Percentiles rank a stretch among this genome's conserved stretches.
Conservation (phyloP, 2,797 vertebrate species). For the Bradypodion pumilum region DNA sequence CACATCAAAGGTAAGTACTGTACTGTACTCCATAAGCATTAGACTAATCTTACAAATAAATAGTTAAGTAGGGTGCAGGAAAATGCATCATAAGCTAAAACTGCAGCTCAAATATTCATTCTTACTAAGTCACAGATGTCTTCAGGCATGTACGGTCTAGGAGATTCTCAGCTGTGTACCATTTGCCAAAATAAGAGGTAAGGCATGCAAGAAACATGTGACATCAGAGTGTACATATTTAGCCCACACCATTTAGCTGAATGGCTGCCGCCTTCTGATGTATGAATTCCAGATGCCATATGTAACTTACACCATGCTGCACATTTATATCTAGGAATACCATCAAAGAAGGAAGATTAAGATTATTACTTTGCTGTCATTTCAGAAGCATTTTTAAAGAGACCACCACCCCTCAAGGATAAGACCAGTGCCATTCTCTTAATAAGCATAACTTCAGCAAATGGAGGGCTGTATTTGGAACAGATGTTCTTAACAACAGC, state of each 20-base stretch:
- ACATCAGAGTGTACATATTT: constrained; percentile 41
- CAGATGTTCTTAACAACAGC: background rate
- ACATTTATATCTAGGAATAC: constrained; percentile 47
- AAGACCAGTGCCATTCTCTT: constrained; percentile 33
- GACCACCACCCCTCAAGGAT: constrained; percentile 13
- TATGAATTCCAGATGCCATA: constrained; percentile 35
- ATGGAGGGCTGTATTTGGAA: constrained; percentile 14
- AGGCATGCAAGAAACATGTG: constrained; percentile 41
- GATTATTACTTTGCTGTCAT: constrained; percentile 13
- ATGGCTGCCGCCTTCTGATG: constrained; percentile 30
- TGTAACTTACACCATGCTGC: constrained; percentile 17
- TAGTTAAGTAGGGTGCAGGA: background rate
- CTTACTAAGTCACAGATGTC: background rate
- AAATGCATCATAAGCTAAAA: background rate
- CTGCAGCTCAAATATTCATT: background rate
- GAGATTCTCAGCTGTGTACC: constrained; percentile 41
- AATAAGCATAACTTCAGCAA: constrained; percentile 29
- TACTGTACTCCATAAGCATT: background rate
- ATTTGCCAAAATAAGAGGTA: constrained; percentile 40
- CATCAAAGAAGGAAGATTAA: constrained; percentile 34
- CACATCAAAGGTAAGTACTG: background rate
- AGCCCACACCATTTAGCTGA: constrained; percentile 47
- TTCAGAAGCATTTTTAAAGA: background rate
- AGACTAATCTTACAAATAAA: background rate
- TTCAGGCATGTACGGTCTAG: constrained; percentile 22